These are phyloP conservation scores for Riptortus pedestris DNA, from an alignment of 1,140 invertebrate genomes.

Conservation along the genomic window DNA sequence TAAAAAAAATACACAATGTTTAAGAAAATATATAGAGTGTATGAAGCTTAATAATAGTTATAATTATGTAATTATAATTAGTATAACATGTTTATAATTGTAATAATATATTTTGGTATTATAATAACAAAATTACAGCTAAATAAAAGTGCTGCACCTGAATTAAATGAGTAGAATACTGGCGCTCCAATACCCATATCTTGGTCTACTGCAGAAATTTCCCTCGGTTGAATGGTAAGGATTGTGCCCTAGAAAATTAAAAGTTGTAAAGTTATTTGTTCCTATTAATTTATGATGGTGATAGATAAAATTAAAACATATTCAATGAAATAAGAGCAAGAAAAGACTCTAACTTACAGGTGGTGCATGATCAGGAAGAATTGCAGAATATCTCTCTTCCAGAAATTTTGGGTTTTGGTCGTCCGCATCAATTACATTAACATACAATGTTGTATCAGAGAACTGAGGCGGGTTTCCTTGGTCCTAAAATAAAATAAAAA, in stretches of 20 bases:
- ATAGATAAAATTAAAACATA: too few relatives aligned
- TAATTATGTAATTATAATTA: too few relatives aligned
- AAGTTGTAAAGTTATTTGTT: too few relatives aligned
- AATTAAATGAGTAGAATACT: slow-evolving; percentile 53
- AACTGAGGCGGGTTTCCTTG: slow-evolving; percentile 67
- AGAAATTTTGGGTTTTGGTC: slow-evolving; percentile 80
- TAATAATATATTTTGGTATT: too few relatives aligned
- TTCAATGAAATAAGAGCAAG: too few relatives aligned
- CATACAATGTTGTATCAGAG: slow-evolving; percentile 60
- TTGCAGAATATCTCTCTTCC: slow-evolving; percentile 62
- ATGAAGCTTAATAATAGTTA: too few relatives aligned
- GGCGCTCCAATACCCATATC: slow-evolving; percentile 68
- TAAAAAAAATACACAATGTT: background rate
- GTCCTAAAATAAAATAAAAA: slow-evolving; percentile 49
- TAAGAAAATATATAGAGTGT: too few relatives aligned
- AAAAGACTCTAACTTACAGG: slow-evolving; percentile 46
- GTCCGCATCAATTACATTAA: slow-evolving; percentile 79
- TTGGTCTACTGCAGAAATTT: slow-evolving; percentile 63
- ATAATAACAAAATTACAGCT: too few relatives aligned
- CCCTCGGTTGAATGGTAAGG: slow-evolving; percentile 44
- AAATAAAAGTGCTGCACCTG: too few relatives aligned
- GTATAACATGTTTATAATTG: too few relatives aligned
- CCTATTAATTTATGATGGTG: too few relatives aligned
- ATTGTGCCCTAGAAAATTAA: slow-evolving; percentile 44
- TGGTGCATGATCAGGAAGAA: slow-evolving; percentile 50